Conservation (phyloP, 1,140 invertebrate genomes). For the Microplitis demolitor region DNA sequence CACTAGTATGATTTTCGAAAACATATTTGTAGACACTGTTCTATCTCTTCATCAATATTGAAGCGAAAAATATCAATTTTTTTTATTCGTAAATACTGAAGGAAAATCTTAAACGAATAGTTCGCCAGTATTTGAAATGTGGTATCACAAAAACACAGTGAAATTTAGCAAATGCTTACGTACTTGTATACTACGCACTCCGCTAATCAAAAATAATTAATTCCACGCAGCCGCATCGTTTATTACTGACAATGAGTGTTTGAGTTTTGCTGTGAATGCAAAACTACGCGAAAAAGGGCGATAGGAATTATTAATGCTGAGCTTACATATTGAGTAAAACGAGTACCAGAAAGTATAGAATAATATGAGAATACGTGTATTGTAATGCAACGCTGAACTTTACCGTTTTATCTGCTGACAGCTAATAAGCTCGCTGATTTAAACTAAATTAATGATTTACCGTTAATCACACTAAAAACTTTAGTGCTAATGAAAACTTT, state of each 20-base stretch:
- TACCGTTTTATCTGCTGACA: conserved; percentile 10
- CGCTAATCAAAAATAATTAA: conserved; percentile 29
- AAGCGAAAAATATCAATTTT: too few species aligned
- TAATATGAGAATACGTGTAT: conserved; percentile 3
- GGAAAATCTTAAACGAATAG: conserved; percentile 22
- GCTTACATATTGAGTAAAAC: background rate
- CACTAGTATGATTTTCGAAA: too few species aligned
- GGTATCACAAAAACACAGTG: background rate
- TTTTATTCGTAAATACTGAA: background rate
- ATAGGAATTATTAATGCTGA: background rate
- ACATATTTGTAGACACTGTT: too few species aligned
- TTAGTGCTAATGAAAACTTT: too few species aligned
- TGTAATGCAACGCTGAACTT: conserved; percentile 19
- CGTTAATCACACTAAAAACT: too few species aligned
- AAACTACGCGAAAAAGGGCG: background rate
- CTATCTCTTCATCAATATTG: too few species aligned
- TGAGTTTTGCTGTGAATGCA: conserved; percentile 7
- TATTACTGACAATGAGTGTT: conserved; percentile 26
- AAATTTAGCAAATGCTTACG: conserved; percentile 9
- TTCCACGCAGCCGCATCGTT: conserved; percentile 22
- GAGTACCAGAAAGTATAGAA: background rate
- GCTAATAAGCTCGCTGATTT: too few species aligned
- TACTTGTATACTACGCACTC: conserved; percentile 15
- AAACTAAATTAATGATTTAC: too few species aligned
- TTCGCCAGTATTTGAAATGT: conserved; percentile 3